phyloP scores from a whole-genome alignment of 2,113 vertebrate species.

The Cyprinodon brontotheroides region DNA sequence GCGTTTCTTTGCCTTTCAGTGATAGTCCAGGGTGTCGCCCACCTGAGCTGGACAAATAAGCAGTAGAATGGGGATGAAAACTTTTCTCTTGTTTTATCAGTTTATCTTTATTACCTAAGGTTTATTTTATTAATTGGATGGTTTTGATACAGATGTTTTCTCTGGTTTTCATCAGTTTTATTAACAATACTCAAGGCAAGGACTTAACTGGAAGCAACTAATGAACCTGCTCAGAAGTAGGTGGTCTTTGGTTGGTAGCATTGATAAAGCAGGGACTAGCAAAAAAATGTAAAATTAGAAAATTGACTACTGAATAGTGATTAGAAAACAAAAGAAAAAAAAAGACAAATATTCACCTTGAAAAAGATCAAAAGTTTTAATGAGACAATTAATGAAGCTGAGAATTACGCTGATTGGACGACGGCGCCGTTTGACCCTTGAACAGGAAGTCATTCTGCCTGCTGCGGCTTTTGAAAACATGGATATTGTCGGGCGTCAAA shows the following conservation, averaged over 20 bases:
- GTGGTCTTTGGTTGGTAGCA: background rate
- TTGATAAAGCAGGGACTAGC: background rate
- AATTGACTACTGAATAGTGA: background rate
- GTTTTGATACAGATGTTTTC: background rate
- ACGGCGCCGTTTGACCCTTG: too few species aligned
- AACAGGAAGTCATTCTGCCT: too few species aligned
- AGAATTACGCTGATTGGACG: background rate
- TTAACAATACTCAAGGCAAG: background rate
- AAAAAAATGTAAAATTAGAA: background rate
- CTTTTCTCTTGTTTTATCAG: too few species aligned
- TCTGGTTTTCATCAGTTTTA: background rate
- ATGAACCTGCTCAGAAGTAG: too few species aligned
- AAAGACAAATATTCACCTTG: background rate
- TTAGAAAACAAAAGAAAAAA: background rate
- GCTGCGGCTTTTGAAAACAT: too few species aligned
- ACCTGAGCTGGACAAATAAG: too few species aligned
- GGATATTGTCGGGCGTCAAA: too few species aligned
- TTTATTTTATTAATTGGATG: background rate
- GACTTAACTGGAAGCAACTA: background rate
- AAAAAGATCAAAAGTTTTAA: background rate
- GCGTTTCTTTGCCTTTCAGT: too few species aligned
- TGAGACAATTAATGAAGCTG: background rate
- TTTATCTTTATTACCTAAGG: background rate
- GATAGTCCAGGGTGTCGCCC: too few species aligned
- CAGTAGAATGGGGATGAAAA: too few species aligned